A percentile compares a stretch with the other conserved stretches of the same genome.
Evolutionary conservation across 2,888 invertebrate genomes (phyloP).

Genomic region (Myopa testacea): DNA sequence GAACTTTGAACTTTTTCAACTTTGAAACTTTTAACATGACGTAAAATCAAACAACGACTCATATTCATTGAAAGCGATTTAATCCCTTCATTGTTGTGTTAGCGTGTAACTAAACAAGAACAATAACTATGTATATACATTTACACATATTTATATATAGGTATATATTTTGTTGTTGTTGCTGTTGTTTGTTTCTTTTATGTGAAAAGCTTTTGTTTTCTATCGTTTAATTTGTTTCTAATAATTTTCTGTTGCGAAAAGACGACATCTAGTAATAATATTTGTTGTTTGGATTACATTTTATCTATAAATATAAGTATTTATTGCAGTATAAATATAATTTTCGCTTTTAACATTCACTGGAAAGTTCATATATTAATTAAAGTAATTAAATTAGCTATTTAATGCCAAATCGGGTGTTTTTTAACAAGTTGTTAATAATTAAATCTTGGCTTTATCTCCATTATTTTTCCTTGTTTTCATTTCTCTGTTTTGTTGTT

Average conservation of each 20-base stretch:
- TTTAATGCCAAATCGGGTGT: constrained; percentile 13
- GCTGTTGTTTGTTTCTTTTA: neutral
- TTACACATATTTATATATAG: neutral
- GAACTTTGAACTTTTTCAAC: no score
- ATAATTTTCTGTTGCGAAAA: neutral
- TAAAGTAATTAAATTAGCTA: constrained; percentile 2
- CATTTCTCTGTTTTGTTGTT: neutral
- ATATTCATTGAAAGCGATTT: no score
- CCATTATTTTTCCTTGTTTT: neutral
- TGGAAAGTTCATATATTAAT: neutral
- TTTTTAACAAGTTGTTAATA: constrained; percentile 1
- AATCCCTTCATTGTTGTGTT: no score
- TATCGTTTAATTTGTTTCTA: neutral
- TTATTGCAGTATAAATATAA: neutral
- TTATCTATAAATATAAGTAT: neutral
- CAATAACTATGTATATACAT: no score
- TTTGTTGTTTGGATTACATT: neutral
- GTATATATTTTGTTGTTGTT: neutral
- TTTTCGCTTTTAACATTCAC: constrained; percentile 1
- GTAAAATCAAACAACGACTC: no score
- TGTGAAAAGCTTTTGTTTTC: neutral
- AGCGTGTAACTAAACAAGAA: no score
- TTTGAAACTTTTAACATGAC: no score
- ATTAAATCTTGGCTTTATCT: neutral
- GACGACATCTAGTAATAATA: no score